Base-by-base conservation (phyloP, 2,797 vertebrate genomes). In the Characodon lateralis region DNA sequence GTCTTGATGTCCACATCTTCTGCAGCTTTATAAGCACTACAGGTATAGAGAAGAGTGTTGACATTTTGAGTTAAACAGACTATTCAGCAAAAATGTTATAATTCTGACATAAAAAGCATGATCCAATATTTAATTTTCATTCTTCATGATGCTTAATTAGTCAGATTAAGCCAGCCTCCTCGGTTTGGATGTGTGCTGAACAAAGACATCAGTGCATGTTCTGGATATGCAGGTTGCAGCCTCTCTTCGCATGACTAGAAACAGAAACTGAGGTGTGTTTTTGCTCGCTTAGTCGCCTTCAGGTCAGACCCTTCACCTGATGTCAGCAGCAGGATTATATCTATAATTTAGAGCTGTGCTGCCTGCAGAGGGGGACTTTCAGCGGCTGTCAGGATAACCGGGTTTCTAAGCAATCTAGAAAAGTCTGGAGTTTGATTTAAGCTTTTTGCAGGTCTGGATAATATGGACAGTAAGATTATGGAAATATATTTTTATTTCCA, bases 341-440 rank as follows among this genome's bases (percentile, higher is more conserved):
- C 86, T 89, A 90, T 90, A 91, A 92, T 92, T 92, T 88, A 92
- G 81, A 31, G 61, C 71, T 26, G 2, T 53, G 82, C 61, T 68
- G n/a, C 82, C 82, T 0, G 20, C 65, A 56, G 79, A 83, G 85
- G 79, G 26, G 55, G n/a, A 31, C 6, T 14, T 65, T 71, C 43
- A n/a, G 22, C 16, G 26, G 0, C 79, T 83, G 83, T 88, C 88
- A 78, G 70, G 81, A 85, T 79, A 78, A 88, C 88, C 74, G 56
- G 69, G 78, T 86, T 63, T 61, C 72, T 75, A 72, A 88, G 50
- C 72, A 7, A 73, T 63, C 63, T 35, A 12, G 26, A 59, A 16
- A 5, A 58, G 2, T 26, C 24, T 58, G n/a, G 58, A 14, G 13
- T 12, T 9, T 24, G 8, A 53, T 53, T 53, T 51, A 3, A 13